phyloP scores from a whole-genome alignment of 2,797 vertebrate genomes.

The Notolabrus celidotus region DNA sequence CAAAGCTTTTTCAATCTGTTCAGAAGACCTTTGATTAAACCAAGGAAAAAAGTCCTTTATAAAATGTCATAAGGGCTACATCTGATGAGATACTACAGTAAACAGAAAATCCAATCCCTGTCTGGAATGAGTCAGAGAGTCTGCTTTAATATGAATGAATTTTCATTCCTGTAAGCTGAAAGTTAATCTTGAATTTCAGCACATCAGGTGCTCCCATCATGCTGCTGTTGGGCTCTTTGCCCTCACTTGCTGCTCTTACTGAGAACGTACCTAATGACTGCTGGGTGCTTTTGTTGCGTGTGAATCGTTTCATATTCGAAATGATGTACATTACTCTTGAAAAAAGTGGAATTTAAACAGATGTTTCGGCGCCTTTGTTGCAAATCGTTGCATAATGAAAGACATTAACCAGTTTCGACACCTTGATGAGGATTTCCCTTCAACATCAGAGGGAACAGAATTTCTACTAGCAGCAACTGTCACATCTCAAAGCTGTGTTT shows the following conservation, averaged over 20 bases:
- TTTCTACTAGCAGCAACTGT: slow-evolving; percentile 23
- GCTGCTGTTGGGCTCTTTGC: neutral
- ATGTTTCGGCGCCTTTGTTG: slow-evolving; percentile 7
- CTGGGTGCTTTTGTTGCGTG: slow-evolving; percentile 2
- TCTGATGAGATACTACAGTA: neutral
- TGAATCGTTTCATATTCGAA: slow-evolving; percentile 1
- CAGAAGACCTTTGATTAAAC: too few relatives aligned
- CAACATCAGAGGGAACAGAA: slow-evolving; percentile 2
- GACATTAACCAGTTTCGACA: slow-evolving; percentile 11
- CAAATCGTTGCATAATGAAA: slow-evolving; percentile 23
- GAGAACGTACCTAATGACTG: neutral
- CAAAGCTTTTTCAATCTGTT: too few relatives aligned
- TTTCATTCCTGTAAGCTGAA: neutral
- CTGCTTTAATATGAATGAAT: neutral
- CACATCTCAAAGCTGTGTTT: slow-evolving; percentile 29
- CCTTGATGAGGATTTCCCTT: slow-evolving; percentile 16
- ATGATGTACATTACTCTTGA: neutral
- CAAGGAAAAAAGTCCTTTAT: too few relatives aligned
- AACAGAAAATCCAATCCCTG: neutral
- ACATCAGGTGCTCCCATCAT: neutral
- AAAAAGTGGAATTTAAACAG: neutral
- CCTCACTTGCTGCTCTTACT: neutral
- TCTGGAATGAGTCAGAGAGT: neutral
- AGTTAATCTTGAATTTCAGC: neutral
- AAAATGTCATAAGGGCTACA: too few relatives aligned